phyloP scores from a whole-genome alignment of 2,113 vertebrate genomes.

The Butastur rufipennis region DNA sequence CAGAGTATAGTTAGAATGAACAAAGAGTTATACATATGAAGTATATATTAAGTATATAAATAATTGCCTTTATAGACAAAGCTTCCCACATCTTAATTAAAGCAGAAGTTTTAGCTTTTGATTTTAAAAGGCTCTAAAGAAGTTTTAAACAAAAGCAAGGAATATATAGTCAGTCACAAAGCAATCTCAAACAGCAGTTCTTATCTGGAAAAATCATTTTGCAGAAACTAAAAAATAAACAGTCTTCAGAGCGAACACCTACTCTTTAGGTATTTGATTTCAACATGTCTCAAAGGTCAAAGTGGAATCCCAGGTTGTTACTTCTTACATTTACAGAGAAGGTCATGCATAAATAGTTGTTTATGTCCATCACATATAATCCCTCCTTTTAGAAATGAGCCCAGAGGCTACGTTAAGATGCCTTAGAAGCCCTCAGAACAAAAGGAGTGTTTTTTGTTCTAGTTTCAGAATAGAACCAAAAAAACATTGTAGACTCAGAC shows the following conservation, averaged over 20 bases:
- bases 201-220: background rate
- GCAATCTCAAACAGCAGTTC: background rate
- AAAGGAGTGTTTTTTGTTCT: background rate
- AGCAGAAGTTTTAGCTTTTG: background rate
- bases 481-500: background rate
- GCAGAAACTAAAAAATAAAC: background rate
- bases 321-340: background rate
- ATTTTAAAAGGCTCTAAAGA: background rate
- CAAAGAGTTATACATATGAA: background rate
- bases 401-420: background rate
- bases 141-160: background rate
- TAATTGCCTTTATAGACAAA: background rate
- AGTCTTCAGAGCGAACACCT: background rate
- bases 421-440: background rate
- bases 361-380: background rate
- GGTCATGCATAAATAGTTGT: background rate
- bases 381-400: background rate
- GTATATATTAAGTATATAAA: background rate
- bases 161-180: background rate
- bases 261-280: background rate
- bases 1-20: background rate
- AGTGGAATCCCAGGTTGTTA: background rate
- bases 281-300: background rate
- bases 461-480: background rate
- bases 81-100: background rate